Evolutionary conservation across 2,113 vertebrate genomes (phyloP).

Genomic region (Peucedramus taeniatus): DNA sequence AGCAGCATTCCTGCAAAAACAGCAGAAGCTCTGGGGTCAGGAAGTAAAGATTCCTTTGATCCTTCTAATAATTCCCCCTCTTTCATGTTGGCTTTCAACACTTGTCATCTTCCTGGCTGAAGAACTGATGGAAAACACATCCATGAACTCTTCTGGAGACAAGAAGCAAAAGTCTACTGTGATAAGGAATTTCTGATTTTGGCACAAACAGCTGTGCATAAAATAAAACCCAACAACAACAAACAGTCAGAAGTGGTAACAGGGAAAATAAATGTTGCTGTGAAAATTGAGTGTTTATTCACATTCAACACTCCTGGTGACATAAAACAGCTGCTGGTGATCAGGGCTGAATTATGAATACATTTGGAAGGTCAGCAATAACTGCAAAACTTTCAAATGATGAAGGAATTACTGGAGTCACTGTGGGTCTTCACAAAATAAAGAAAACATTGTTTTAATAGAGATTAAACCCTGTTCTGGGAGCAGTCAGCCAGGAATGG

Average conservation of each 20-base stretch:
- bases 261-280: not conserved
- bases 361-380: not conserved
- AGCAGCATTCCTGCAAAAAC: not conserved
- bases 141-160: not conserved
- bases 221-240: not conserved
- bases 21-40: not conserved
- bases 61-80: not conserved
- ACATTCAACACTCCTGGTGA: not conserved
- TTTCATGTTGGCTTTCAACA: slow-evolving; percentile 27
- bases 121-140: not conserved
- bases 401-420: not conserved
- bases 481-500: not conserved
- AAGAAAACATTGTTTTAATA: not conserved
- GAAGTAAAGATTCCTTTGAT: slow-evolving; percentile 39
- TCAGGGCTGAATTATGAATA: not conserved
- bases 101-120: not conserved
- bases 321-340: not conserved
- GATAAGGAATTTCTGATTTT: not conserved
- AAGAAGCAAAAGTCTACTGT: not conserved
- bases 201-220: not conserved
- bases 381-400: not conserved
- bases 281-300: not conserved
- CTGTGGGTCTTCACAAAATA: not conserved
- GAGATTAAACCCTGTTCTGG: not conserved
- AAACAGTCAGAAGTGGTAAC: not conserved